Evolutionary conservation across 2,113 vertebrate species (phyloP), one percentile per base, ranked within the genome.

Genomic region (Catharus bicknelli): DNA sequence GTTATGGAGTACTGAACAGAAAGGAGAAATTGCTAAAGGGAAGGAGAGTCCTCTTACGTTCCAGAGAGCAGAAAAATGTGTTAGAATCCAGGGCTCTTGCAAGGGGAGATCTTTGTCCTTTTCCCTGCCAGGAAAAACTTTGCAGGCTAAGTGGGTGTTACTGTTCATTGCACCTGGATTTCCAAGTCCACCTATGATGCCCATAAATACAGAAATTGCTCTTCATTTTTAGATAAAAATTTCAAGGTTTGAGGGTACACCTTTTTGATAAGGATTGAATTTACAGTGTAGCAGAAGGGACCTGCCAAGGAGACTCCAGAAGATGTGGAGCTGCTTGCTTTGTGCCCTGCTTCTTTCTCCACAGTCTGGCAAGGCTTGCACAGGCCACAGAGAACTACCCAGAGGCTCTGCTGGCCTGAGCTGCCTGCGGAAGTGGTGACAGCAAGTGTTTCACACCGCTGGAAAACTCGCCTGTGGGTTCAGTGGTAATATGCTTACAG

Each of bases 51-150:
- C 16, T 83, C 26, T 5, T 3, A 11, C 27, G 8, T 36, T 38
- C 10, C 15, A 30, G 25, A 40, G n/a, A n/a, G 21, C 4, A 68
- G 73, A 55, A 84, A 40, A 89, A 43, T n/a, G 0, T 42, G 7
- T 43, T 4, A 0, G 36, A 86, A 68, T 25, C 7, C 5, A 32
- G 4, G 23, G 9, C 13, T 63, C 9, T 79, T 5, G 0, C 54
- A 8, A 3, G 4, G 30, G 6, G 8, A 69, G 30, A 66, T 16
- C n/a, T 73, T 53, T 0, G 0, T 72, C 48, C 13, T 79, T 55
- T 30, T 18, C 11, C 14, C 7, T 77, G 36, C 16, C 10, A 9
- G 34, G 29, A 26, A 53, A 54, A 29, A 13, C 18, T 54, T 22
- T 9, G 3, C 63, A 54, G 20, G 12, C 54, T 86, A 50, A 42